Evolutionary conservation across 2,797 vertebrate genomes (phyloP), one percentile per base, ranked within the genome.

Genomic region (Coregonus ussuriensis): DNA sequence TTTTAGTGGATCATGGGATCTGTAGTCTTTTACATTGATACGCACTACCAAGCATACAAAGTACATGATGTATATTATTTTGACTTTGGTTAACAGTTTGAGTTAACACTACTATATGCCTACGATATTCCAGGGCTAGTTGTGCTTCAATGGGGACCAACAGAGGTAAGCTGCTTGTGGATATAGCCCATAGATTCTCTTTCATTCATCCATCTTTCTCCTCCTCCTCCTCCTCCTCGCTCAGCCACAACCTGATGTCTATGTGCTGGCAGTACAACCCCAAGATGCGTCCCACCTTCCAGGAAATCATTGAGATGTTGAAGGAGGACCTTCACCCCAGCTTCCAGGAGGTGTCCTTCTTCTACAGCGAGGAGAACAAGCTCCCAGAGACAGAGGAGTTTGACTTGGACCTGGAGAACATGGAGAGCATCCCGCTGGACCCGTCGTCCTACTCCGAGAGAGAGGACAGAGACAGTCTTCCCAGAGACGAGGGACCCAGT

Each of bases 221-320:
- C 3, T n/a, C 18, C 53, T 16, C 25, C 16, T 65, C n/a, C 78
- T 25, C 47, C 9, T 18, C 11, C 21, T 56, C 52, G 74, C 65
- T 0, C 80, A 99, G 98, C 87, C 96, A 97, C 82, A 96, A 80
- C 90, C 93, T 99, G 76, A 99, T 99, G 98, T 95, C 96, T 90
- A 96, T 98, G 97, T 98, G 97, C 82, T 99, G 98, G 98, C 97
- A 99, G 85, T 99, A 99, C 94, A 99, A 99, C 88, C 97, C 98
- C 3, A 98, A 98, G 85, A 97, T 98, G 96, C 95, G 98, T 11
- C 98, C 98, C 1, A 92, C 95, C 88, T 99, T 99, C 92, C 93
- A 95, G 0, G 97, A 99, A 91, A 95, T 99, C 84, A 98, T 99
- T 3, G 96, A 96, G 90, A 96, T 97, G 95, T 93, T 99, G 82